Evolutionary conservation across 2,888 invertebrate genomes (phyloP).

Genomic region (Hypolimnas misippus): DNA sequence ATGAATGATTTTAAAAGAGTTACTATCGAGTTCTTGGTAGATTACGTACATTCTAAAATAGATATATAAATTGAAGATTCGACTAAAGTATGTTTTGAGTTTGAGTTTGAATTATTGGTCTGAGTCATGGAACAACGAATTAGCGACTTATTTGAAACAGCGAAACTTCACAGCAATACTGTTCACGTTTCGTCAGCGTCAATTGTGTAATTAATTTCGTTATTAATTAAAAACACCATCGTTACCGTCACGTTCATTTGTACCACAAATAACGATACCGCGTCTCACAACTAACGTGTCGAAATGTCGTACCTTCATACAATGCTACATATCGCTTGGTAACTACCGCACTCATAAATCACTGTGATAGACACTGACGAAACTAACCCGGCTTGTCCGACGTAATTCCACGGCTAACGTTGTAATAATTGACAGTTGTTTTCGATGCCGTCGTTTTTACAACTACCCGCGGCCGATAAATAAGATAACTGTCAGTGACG

Average conservation of each 20-base stretch:
- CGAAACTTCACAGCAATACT: neutral
- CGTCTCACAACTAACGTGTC: conserved; percentile 33
- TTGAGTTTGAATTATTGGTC: too few species aligned
- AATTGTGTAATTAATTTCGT: neutral
- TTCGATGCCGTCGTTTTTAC: conserved; percentile 41
- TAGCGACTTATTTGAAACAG: conserved; percentile 1
- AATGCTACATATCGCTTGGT: conserved; percentile 49
- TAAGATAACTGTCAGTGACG: conserved; percentile 33
- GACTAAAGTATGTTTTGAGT: too few species aligned
- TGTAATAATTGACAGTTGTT: conserved; percentile 49
- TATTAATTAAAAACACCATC: neutral
- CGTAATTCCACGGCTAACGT: conserved; percentile 41
- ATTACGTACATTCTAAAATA: too few species aligned
- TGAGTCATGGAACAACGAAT: neutral
- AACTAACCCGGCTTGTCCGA: conserved; percentile 49
- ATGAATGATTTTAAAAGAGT: too few species aligned
- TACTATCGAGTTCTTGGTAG: too few species aligned
- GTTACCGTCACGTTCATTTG: neutral
- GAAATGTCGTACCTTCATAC: conserved; percentile 29
- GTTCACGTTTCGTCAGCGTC: neutral
- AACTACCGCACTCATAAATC: conserved; percentile 68
- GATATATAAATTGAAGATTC: too few species aligned
- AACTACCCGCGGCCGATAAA: conserved; percentile 29
- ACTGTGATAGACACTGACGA: conserved; percentile 67
- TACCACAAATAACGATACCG: conserved; percentile 10